Base-by-base conservation (phyloP, 92 coral and sea anemone genomes). In the Scolanthus callimorphus region DNA sequence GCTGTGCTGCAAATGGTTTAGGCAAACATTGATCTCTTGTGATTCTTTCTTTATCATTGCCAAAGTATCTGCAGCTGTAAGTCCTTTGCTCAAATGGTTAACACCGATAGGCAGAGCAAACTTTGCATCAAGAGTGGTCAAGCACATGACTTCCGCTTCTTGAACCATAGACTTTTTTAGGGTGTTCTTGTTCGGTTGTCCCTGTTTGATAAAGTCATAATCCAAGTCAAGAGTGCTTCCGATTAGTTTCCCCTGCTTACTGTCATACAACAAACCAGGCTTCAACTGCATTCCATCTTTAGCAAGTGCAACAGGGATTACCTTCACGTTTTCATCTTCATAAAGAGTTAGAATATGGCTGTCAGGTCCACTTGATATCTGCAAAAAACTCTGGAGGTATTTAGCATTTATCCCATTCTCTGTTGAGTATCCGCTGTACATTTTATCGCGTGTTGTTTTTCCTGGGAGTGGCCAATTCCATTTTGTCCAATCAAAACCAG, bases 61-160 rank as follows among this genome's bases (percentile, higher is more conserved):
- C 74, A 78, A 78, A 29, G 85, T 78, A 61, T 78, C 85, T 70
- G 46, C 20, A 1, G 85, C 85, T 70, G 79, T 78, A n/a, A 70
- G 55, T 62, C 85, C 85, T 78, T 78, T 70, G 73, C 49, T 67
- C 23, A 70, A 70, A 67, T 76, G 73, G 29, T 69, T 78, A 6
- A 62, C 78, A 20, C 84, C 72, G 67, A 69, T 78, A 51, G 84
- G 84, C 78, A 77, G 63, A 77, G 72, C 51, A 70, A 78, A 70
- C 73, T 78, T 78, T 78, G 63, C 69, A 71, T 70, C 69, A 50
- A 78, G 78, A 23, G 85, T 55, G 19, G 85, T 78, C 30, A 71
- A 78, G 59, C 84, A 78, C 84, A 78, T 78, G 31, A 69, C 84
- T 69, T 77, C 84, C 27, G 78, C 76, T 43, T 78, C 78, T 55